Conservation (phyloP, 2,113 vertebrate genomes). For the Lepisosteus oculatus region DNA sequence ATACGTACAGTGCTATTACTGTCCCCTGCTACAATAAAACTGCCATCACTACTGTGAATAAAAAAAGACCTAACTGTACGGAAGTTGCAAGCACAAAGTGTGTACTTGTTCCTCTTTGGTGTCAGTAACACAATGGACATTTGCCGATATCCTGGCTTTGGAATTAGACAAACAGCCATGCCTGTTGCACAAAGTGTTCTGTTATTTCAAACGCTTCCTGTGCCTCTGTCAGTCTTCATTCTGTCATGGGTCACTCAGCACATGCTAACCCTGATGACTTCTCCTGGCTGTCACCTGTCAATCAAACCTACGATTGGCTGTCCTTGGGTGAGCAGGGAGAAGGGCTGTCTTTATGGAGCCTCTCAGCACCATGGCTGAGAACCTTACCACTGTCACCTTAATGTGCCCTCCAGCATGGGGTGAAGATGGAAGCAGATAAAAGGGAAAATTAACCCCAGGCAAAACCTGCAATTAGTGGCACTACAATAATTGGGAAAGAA, state of each 20-base stretch:
- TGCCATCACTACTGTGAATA: too few relatives aligned
- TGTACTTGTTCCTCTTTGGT: slow-evolving; percentile 1
- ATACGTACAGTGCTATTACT: too few relatives aligned
- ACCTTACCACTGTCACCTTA: too few relatives aligned
- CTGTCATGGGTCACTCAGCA: slow-evolving; percentile 53
- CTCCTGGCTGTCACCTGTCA: slow-evolving; percentile 52
- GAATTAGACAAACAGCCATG: slow-evolving; percentile 29
- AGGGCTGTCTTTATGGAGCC: slow-evolving; percentile 23
- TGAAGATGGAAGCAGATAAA: slow-evolving; percentile 5
- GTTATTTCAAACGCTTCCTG: slow-evolving; percentile 51
- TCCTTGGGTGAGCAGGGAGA: slow-evolving; percentile 37
- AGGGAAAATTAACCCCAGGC: slow-evolving; percentile 9
- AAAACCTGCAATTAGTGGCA: background rate
- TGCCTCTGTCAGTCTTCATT: slow-evolving; percentile 45
- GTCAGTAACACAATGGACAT: slow-evolving; percentile 35
- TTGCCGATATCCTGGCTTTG: slow-evolving; percentile 38
- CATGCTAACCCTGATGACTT: slow-evolving; percentile 41
- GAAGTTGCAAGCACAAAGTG: too few relatives aligned
- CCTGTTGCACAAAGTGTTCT: slow-evolving; percentile 36
- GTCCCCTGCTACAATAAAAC: too few relatives aligned
- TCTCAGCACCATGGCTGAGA: background rate
- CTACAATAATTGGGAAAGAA: too few relatives aligned
- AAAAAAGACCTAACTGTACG: too few relatives aligned
- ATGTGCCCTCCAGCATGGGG: slow-evolving; percentile 37
- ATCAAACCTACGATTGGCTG: slow-evolving; percentile 42